Base-by-base conservation (phyloP, 2,113 vertebrate genomes). In the Marmota flaviventris region DNA sequence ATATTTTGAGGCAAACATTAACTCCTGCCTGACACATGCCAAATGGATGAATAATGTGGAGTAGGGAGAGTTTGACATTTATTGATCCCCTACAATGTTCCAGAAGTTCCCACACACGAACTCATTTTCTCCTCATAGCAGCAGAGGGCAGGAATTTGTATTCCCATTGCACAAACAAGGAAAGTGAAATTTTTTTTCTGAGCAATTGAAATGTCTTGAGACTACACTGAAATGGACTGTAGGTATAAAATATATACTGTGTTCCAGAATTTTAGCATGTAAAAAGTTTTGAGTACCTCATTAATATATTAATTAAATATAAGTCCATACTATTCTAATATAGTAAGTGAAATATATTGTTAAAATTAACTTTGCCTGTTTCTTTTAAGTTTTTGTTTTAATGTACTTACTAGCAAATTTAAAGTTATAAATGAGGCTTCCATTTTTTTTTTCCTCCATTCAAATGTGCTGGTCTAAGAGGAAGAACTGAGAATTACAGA, bases 1-100 rank as follows among this genome's bases (percentile, higher is more conserved):
- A 24, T 65, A 95, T 89, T 89, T 89, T 67, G 39, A 91, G 29
- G 70, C 67, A 86, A 95, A 85, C 53, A 48, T 58, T 88, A 88
- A 82, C 32, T 29, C 39, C 18, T 88, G 75, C 51, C 39, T 45
- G 45, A 58, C 34, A 91, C 8, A 32, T 16, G 51, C 63, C 12
- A 37, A 88, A 69, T 67, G 34, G 29, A 85, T 90, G 77, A 72
- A 27, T 86, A 51, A 67, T 11, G n/a, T 63, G 51, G 87, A 84
- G 25, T 22, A 10, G 81, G 24, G 39, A 75, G 91, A 92, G 24
- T 18, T 22, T 24, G 53, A 65, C 16, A 20, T 75, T 22, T 63
- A 39, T 0, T 32, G 48, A 69, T 72, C 9, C 12, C 45, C 45
- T n/a, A n/a, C 27, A 42, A 32, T 32, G 45, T 32, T 32, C 48